Base-by-base conservation (phyloP, 2,888 invertebrate genomes). In the Caenorhabditis sinica region DNA sequence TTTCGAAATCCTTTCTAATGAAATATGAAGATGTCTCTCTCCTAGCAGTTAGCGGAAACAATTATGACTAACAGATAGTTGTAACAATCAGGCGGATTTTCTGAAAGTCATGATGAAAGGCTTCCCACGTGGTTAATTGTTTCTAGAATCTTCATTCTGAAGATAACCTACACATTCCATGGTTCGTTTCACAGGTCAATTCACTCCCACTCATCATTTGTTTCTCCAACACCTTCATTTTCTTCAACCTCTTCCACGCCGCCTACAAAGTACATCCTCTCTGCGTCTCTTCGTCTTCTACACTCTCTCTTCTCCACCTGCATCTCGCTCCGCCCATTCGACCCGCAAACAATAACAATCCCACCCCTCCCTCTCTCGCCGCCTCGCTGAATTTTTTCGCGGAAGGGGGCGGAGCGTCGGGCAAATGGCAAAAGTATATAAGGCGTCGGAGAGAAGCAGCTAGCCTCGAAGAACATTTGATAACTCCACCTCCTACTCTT, bases 351-450 rank as follows among this genome's bases (percentile, higher is more conserved):
- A 72, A 72, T 72, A 72, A 72, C 80, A 72, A 72, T 80, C 71
- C 45, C 65, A 49, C 51, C 40, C 72, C 79, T 71, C 71, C 65
- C 76, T 51, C 71, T 71, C 72, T 66, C 72, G 69, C 49, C 77
- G 61, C 77, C 71, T 65, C 71, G 61, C 49, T 58, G 60, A 61
- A 69, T 69, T 79, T 65, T 77, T 79, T 79, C 77, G 77, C 61
- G 71, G 77, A 79, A 77, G 28, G 68, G 77, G 77, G 71, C 69
- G 77, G 77, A 13, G 77, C 61, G 20, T n/a, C 17, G 56, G 40
- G 51, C 61, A 77, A 77, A 77, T 71, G 77, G 71, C 77, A 71
- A 79, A 71, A 71, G 77, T 79, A 79, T 79, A 79, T 63, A 79
- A 79, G 77, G 60, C 58, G 36, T 36, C 15, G 71, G 28, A 53